Evolutionary conservation across 2,113 vertebrate genomes (phyloP), one percentile per base, ranked within the genome.

Genomic region (Reinhardtius hippoglossoides): DNA sequence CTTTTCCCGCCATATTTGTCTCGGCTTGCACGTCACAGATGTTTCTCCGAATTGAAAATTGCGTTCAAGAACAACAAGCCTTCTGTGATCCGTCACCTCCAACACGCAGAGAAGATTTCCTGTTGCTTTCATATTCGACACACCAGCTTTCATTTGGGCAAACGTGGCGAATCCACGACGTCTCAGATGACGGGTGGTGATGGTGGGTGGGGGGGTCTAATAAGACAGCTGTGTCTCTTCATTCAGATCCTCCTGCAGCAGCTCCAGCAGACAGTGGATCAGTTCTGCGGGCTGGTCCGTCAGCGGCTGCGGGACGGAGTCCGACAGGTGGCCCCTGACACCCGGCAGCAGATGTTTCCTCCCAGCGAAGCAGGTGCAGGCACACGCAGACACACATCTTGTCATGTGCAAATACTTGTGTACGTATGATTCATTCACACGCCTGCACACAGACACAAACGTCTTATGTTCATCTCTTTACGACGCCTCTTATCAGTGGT

Each of bases 321-420:
- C 59, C 4, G 64, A 90, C 88, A 91, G 90, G 82, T 92, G 91
- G 85, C 84, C 76, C 67, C 81, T 89, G 91, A 91, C 85, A 80
- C 84, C 46, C 81, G 60, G 72, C 71, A 80, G 86, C 91, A 91
- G 91, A 88, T 92, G 90, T 87, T 88, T 90, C 88, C 87, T 90
- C 70, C 59, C 76, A 61, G 62, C 40, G 82, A 73, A 66, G 88
- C 90, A 91, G 88, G 86, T 90, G 86, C 88, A 81, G 62, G 66
- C 81, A 37, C 75, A 67, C 74, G 60, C 67, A 57, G 62, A 69
- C 67, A 48, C 54, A 0, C 72, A 73, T 54, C 57, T 71, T 58
- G 24, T 74, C 73, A 67, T 58, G 56, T 60, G 54, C 56, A 62
- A 55, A 77, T 35, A 46, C 26, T 83, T 83, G 67, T 65, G 82